Conservation (phyloP, 2,113 vertebrate genomes). For the Heptranchias perlo region DNA sequence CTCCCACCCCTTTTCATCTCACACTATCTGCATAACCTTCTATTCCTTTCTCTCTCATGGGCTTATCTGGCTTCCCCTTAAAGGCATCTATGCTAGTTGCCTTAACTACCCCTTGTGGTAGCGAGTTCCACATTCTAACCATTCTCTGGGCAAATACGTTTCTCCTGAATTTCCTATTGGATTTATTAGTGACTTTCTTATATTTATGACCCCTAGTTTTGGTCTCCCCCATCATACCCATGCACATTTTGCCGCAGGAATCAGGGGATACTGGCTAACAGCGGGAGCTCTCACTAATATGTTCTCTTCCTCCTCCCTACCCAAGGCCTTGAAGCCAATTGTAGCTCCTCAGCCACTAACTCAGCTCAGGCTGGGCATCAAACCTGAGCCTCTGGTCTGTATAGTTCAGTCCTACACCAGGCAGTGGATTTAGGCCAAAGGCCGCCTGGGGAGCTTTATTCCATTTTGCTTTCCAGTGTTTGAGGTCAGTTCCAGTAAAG, state of each 20-base stretch:
- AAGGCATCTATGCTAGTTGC: not conserved
- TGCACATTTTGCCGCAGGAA: not conserved
- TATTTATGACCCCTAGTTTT: not conserved
- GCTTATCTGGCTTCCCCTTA: not conserved
- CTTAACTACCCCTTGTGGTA: too few relatives aligned
- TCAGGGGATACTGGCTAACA: not conserved
- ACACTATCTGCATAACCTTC: not conserved
- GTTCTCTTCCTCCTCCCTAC: not conserved
- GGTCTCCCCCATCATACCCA: not conserved
- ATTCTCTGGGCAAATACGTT: not conserved
- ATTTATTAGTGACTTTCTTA: not conserved
- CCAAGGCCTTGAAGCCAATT: not conserved
- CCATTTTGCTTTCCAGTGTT: not conserved
- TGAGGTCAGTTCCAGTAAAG: not conserved
- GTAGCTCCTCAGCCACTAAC: not conserved
- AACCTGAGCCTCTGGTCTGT: not conserved
- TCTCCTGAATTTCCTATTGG: not conserved
- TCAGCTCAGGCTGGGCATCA: not conserved
- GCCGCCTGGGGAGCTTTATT: not conserved
- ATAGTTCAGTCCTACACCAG: not conserved
- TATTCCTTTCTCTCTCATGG: not conserved
- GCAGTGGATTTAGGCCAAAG: not conserved
- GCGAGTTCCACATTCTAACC: not conserved
- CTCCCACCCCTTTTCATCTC: not conserved
- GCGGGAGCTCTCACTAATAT: not conserved